Conservation (phyloP, 37 sponge, comb jelly and placozoan genomes). For the Hexactinellida sp. region DNA sequence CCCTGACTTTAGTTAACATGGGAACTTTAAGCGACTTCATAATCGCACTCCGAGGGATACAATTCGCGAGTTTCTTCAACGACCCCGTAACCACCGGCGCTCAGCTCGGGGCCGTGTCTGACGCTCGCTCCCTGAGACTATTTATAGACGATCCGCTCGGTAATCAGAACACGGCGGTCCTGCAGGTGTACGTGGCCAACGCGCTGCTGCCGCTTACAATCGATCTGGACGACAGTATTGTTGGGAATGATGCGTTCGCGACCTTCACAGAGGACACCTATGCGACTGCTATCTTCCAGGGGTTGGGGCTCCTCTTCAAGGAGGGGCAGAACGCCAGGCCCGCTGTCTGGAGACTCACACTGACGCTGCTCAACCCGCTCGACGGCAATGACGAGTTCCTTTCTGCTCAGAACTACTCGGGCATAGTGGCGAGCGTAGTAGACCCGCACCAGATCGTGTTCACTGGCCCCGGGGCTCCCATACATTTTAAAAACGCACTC, state of each 20-base stretch:
- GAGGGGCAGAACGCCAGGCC: not conserved
- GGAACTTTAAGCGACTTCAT: not conserved
- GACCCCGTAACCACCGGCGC: not conserved
- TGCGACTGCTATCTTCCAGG: not conserved
- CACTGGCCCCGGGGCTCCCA: not conserved
- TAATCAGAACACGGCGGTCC: not conserved
- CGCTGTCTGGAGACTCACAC: not conserved
- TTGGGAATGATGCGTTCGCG: not conserved
- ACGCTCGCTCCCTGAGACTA: not conserved
- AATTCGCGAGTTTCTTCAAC: not conserved
- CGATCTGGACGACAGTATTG: constrained; percentile 6
- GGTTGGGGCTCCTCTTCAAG: not conserved
- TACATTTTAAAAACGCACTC: not conserved
- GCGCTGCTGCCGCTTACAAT: not conserved
- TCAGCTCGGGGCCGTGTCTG: not conserved
- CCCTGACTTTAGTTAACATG: not conserved
- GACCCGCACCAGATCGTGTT: not conserved
- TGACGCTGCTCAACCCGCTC: not conserved
- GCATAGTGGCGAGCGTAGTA: not conserved
- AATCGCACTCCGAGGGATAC: not conserved
- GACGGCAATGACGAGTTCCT: not conserved
- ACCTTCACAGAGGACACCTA: not conserved
- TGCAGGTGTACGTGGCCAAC: not conserved
- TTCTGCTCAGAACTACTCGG: not conserved
- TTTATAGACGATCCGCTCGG: not conserved